Evolutionary conservation across 2,797 vertebrate species (phyloP).

Genomic region (Falco naumanni): DNA sequence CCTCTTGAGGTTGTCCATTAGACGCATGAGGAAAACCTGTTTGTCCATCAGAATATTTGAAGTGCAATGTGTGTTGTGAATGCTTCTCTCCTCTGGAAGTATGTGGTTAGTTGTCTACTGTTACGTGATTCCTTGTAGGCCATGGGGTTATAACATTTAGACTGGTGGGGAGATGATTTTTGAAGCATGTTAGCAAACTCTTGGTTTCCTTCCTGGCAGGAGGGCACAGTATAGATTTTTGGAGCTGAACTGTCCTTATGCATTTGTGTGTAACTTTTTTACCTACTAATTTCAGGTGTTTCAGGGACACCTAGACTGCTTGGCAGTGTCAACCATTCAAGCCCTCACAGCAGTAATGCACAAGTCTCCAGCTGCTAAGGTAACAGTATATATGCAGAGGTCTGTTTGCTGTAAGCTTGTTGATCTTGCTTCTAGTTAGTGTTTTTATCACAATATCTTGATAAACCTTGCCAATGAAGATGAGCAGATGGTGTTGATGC

Average conservation of each 20-base stretch:
- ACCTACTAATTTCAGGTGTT: slow-evolving; percentile 83
- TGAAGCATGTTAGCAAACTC: slow-evolving; percentile 55
- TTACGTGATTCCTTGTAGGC: slow-evolving; percentile 49
- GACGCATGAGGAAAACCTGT: slow-evolving; percentile 73
- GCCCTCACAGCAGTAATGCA: slow-evolving; percentile 97
- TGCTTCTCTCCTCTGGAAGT: slow-evolving; percentile 42
- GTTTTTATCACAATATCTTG: neutral
- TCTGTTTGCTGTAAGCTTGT: neutral
- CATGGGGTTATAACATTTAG: slow-evolving; percentile 31
- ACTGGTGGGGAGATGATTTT: slow-evolving; percentile 37
- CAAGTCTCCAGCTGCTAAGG: slow-evolving; percentile 98
- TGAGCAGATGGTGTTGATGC: neutral
- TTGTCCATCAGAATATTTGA: slow-evolving; percentile 48
- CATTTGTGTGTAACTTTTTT: neutral
- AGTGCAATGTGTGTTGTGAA: slow-evolving; percentile 37
- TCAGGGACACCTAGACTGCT: slow-evolving; percentile 90
- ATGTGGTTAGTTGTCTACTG: slow-evolving; percentile 16
- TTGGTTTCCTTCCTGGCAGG: slow-evolving; percentile 37
- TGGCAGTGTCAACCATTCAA: slow-evolving; percentile 93
- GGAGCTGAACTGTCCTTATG: neutral
- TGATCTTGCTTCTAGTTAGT: neutral
- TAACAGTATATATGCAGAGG: slow-evolving; percentile 51
- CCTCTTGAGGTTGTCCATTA: slow-evolving; percentile 81
- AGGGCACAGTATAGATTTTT: neutral
- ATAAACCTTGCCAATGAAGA: neutral